phyloP scores from a whole-genome alignment of 1,140 invertebrate species.

The Monochamus saltuarius region DNA sequence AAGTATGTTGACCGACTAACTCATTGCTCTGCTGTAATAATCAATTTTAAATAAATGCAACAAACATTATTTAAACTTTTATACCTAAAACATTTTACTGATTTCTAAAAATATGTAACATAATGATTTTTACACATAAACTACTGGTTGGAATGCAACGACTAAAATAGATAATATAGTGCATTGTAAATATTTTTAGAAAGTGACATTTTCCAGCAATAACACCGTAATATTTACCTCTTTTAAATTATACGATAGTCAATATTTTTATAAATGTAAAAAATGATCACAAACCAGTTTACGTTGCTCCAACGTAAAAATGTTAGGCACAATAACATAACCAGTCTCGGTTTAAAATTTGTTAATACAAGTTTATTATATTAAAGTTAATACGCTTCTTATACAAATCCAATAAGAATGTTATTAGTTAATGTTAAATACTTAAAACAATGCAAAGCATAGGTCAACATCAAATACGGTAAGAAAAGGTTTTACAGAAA shows the following conservation, averaged over 20 bases:
- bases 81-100: background rate
- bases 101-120: background rate
- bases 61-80: background rate
- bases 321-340: too few relatives aligned
- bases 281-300: background rate
- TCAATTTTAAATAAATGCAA: conserved; percentile 34
- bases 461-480: conserved; percentile 1
- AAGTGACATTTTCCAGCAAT: conserved; percentile 5
- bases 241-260: background rate
- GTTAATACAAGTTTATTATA: too few relatives aligned
- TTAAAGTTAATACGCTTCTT: too few relatives aligned
- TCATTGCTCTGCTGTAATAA: conserved; percentile 21
- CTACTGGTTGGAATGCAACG: background rate
- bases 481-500: background rate
- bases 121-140: background rate
- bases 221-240: background rate
- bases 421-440: background rate
- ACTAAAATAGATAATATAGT: background rate
- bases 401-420: background rate
- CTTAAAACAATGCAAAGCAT: background rate
- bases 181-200: conserved; percentile 9
- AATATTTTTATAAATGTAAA: too few relatives aligned
- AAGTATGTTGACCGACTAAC: conserved; percentile 26
- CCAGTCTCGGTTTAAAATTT: too few relatives aligned
- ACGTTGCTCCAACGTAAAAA: background rate